These are phyloP conservation scores for Noctua comes DNA, from an alignment of 2,888 invertebrate genomes.

Conservation along the genomic window DNA sequence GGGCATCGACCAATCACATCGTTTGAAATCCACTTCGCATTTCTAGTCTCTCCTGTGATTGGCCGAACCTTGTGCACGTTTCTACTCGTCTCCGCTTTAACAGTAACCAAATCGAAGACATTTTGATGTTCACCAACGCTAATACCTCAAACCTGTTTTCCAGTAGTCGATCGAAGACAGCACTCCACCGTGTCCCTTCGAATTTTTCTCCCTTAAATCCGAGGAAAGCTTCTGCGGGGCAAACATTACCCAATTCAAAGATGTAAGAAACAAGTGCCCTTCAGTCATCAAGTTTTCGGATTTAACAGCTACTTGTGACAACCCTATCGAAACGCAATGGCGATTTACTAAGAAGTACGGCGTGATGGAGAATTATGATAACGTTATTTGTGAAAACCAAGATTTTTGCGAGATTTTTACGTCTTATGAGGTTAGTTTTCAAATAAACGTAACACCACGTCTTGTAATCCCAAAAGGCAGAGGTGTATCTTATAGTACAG, in stretches of 20 bases:
- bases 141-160: conserved; percentile 22
- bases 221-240: conserved; percentile 70
- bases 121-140: background rate
- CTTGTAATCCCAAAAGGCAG: background rate
- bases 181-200: conserved; percentile 77
- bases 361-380: conserved; percentile 60
- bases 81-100: background rate
- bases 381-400: conserved; percentile 73
- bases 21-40: background rate
- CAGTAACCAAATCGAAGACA: background rate
- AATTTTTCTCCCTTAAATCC: conserved; percentile 74
- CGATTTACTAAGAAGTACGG: conserved; percentile 69
- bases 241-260: conserved; percentile 64
- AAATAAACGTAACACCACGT: background rate
- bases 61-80: background rate
- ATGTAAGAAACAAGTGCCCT: conserved; percentile 67
- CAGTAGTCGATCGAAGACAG: conserved; percentile 78
- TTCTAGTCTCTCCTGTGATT: background rate
- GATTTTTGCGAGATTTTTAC: conserved; percentile 78
- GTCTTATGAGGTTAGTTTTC: conserved; percentile 73
- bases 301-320: conserved; percentile 72
- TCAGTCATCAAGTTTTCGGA: conserved; percentile 67
- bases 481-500: background rate
- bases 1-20: background rate
- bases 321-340: conserved; percentile 79